Evolutionary conservation across 2,113 vertebrate genomes (phyloP).

Genomic region (Nannobrachium achirus): DNA sequence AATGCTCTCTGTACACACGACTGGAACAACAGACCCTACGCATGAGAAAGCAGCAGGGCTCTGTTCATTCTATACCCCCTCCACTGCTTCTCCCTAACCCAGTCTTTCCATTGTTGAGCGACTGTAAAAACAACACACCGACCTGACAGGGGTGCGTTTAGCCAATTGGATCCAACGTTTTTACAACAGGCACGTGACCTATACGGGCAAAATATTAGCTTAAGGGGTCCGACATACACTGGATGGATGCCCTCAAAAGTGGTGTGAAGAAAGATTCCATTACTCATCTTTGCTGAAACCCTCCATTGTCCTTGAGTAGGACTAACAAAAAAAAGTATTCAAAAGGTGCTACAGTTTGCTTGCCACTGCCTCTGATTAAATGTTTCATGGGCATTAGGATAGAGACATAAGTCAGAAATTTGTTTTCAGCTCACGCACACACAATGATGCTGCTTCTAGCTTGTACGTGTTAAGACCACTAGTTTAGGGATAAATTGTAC

Average conservation of each 20-base stretch:
- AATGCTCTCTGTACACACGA: slow-evolving; percentile 44
- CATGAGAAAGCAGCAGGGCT: slow-evolving; percentile 45
- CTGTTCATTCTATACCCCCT: slow-evolving; percentile 48
- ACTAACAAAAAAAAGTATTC: too few species aligned
- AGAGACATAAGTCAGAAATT: too few species aligned
- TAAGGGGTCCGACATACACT: slow-evolving; percentile 29
- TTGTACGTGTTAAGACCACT: background rate
- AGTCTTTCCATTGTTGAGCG: slow-evolving; percentile 61
- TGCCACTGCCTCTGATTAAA: too few species aligned
- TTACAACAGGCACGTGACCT: slow-evolving; percentile 53
- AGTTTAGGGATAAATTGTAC: background rate
- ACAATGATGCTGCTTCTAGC: background rate
- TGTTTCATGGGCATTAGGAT: too few species aligned
- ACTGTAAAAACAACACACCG: slow-evolving; percentile 34
- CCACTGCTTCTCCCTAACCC: slow-evolving; percentile 4
- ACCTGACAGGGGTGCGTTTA: slow-evolving; percentile 49
- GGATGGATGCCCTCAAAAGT: slow-evolving; percentile 9
- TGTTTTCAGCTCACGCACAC: background rate
- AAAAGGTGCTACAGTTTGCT: too few species aligned
- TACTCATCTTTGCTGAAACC: too few species aligned
- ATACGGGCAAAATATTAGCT: slow-evolving; percentile 48
- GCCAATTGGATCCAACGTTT: slow-evolving; percentile 44
- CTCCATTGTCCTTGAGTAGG: too few species aligned
- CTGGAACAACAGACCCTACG: slow-evolving; percentile 48
- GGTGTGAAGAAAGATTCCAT: slow-evolving; percentile 18